Conservation (phyloP, 2,888 invertebrate genomes). For the Dugesia japonica region DNA sequence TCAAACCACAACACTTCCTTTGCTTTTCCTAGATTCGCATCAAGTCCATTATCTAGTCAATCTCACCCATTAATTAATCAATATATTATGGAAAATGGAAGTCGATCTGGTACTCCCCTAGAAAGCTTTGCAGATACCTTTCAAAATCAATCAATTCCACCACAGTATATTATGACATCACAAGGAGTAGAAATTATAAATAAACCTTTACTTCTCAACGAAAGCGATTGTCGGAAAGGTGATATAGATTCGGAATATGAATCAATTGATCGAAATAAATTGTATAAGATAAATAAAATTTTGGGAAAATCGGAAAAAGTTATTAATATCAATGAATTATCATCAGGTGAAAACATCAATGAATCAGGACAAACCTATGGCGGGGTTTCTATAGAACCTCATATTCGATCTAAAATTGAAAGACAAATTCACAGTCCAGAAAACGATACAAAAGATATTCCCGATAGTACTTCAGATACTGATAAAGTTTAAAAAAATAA, state of each 20-base stretch:
- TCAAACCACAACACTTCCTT: background rate
- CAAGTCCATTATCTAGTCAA: background rate
- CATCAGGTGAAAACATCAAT: background rate
- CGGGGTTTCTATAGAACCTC: background rate
- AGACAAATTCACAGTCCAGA: background rate
- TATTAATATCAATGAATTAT: background rate
- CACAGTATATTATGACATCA: background rate
- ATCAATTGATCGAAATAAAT: background rate
- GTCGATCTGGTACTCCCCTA: background rate
- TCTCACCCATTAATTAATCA: background rate
- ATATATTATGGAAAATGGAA: slow-evolving; percentile 5
- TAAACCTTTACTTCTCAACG: background rate
- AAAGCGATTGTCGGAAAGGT: background rate
- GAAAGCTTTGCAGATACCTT: background rate
- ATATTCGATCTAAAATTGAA: background rate
- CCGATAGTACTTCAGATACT: background rate
- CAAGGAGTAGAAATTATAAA: background rate
- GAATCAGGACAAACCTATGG: background rate
- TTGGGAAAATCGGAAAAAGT: background rate
- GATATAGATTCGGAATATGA: background rate
- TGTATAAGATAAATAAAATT: background rate
- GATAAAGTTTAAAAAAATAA: background rate
- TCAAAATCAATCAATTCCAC: background rate
- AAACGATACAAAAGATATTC: background rate
- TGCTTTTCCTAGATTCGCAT: background rate